phyloP scores from a whole-genome alignment of 2,113 vertebrate genomes.

The Tachuris rubrigastra region DNA sequence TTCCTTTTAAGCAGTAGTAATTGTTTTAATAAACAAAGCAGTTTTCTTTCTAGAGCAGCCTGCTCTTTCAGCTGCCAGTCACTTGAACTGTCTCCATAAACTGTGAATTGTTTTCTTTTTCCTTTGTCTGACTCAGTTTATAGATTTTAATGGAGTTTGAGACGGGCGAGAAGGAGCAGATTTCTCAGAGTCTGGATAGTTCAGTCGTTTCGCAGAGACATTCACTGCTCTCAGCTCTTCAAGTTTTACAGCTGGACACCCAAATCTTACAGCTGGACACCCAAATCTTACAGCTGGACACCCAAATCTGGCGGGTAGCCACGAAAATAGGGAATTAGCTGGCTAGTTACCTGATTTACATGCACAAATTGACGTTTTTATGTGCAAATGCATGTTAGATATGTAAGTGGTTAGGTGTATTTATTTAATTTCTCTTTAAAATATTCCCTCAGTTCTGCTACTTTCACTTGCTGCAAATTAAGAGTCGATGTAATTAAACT shows the following conservation, averaged over 20 bases:
- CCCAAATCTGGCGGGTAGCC: not conserved
- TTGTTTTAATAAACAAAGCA: conserved; percentile 61
- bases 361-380: not conserved
- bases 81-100: not conserved
- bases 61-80: not conserved
- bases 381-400: not conserved
- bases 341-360: not conserved
- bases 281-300: not conserved
- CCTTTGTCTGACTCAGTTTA: not conserved
- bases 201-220: not conserved
- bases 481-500: not conserved
- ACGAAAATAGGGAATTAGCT: not conserved
- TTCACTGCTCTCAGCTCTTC: not conserved
- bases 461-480: not conserved
- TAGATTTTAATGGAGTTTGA: not conserved
- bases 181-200: not conserved
- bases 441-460: not conserved
- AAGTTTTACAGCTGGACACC: not conserved
- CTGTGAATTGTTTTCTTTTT: not conserved
- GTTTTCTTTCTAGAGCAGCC: conserved; percentile 19
- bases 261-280: not conserved
- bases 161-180: not conserved
- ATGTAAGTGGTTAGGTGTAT: not conserved
- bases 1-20: conserved; percentile 50
- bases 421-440: not conserved